Conservation (phyloP, 2,797 vertebrate genomes). For the Mormyrus hasselquistii region DNA sequence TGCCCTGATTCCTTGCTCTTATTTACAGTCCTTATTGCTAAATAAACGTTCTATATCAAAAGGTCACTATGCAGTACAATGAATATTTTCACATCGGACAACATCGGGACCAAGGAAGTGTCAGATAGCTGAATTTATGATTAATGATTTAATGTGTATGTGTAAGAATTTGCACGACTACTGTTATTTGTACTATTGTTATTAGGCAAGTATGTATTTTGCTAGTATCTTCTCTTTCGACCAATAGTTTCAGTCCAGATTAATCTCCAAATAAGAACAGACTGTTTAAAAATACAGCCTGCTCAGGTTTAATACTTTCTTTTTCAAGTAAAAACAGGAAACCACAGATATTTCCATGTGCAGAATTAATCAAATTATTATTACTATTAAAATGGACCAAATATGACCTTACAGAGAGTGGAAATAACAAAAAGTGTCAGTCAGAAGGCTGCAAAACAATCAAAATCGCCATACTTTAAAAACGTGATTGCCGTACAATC, state of each 20-base stretch:
- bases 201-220: background rate
- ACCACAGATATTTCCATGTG: background rate
- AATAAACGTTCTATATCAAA: background rate
- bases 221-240: background rate
- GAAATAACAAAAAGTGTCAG: background rate
- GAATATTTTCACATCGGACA: background rate
- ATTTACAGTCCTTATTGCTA: background rate
- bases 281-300: background rate
- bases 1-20: background rate
- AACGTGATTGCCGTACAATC: background rate
- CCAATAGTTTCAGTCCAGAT: background rate
- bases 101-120: background rate
- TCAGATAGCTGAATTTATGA: background rate
- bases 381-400: background rate
- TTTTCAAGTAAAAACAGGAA: background rate
- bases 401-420: background rate
- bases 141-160: background rate
- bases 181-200: background rate
- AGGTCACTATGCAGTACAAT: background rate
- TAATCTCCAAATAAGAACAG: background rate
- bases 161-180: background rate
- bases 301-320: background rate
- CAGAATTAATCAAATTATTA: background rate
- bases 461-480: background rate
- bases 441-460: background rate